Evolutionary conservation across 2,888 invertebrate genomes (phyloP).

Genomic region (Acrobasis consociella): DNA sequence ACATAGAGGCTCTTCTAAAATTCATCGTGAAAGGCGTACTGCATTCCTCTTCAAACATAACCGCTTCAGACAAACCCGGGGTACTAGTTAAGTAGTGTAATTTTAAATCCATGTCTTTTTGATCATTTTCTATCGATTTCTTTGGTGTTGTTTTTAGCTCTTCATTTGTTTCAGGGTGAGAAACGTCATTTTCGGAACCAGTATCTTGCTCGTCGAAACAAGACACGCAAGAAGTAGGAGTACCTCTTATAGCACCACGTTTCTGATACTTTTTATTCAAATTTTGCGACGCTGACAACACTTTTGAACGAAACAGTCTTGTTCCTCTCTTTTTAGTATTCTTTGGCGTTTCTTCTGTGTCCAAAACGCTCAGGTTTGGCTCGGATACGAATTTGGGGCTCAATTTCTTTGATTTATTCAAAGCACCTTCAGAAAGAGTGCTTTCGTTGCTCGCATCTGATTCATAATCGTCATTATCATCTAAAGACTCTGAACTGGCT

Average conservation of each 20-base stretch:
- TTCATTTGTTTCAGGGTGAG: slow-evolving; percentile 35
- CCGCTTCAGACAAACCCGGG: slow-evolving; percentile 61
- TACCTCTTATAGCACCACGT: slow-evolving; percentile 54
- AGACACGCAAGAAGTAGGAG: slow-evolving; percentile 72
- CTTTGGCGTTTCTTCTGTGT: slow-evolving; percentile 70
- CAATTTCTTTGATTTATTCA: slow-evolving; percentile 58
- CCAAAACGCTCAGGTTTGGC: slow-evolving; percentile 71
- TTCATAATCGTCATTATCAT: slow-evolving; percentile 61
- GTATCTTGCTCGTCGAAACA: slow-evolving; percentile 73
- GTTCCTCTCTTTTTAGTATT: slow-evolving; percentile 64
- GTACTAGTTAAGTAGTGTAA: slow-evolving; percentile 74
- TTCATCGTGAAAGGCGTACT: slow-evolving; percentile 68
- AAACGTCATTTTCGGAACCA: slow-evolving; percentile 51
- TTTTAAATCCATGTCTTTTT: slow-evolving; percentile 43
- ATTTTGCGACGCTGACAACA: slow-evolving; percentile 56
- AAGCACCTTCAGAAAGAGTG: slow-evolving; percentile 71
- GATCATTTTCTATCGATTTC: slow-evolving; percentile 45
- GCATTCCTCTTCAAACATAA: slow-evolving; percentile 59
- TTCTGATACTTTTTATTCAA: slow-evolving; percentile 73
- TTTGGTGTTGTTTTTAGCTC: slow-evolving; percentile 55
- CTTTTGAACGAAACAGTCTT: slow-evolving; percentile 70
- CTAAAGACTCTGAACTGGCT: slow-evolving; percentile 65
- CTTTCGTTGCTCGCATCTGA: slow-evolving; percentile 74
- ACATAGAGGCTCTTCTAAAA: slow-evolving; percentile 90
- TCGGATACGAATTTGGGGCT: slow-evolving; percentile 79